Conservation (phyloP, 2,888 invertebrate species). For the Chymomyza caudatula region DNA sequence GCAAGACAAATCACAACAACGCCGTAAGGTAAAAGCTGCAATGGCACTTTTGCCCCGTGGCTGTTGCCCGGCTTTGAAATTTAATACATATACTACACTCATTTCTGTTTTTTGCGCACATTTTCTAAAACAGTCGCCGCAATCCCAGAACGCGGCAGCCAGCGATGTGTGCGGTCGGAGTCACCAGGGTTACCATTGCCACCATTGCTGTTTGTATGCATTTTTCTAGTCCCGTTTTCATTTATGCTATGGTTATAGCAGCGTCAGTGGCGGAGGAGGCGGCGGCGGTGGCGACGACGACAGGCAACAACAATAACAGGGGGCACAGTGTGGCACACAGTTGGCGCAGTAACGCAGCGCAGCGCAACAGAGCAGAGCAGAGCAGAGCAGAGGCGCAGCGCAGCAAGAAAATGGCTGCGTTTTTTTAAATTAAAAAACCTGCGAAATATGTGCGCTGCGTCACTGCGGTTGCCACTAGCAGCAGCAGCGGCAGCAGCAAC, state of each 20-base stretch:
- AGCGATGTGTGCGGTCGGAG: background rate
- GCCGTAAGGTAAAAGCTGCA: background rate
- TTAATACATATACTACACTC: no score
- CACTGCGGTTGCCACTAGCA: slow-evolving; percentile 30
- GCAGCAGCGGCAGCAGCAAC: slow-evolving; percentile 6
- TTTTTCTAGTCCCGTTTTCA: slow-evolving; percentile 56
- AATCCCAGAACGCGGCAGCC: slow-evolving; percentile 1
- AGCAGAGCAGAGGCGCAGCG: no score
- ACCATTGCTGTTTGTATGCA: slow-evolving; percentile 33
- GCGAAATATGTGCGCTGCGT: slow-evolving; percentile 39
- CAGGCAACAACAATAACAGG: slow-evolving; percentile 23
- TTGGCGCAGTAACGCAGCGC: background rate
- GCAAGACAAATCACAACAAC: background rate
- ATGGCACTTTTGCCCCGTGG: no score
- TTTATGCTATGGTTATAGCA: no score
- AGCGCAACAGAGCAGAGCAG: background rate
- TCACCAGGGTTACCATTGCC: background rate
- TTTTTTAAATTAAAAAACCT: slow-evolving; percentile 14
- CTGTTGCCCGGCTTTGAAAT: no score
- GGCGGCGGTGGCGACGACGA: slow-evolving; percentile 16
- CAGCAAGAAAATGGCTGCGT: slow-evolving; percentile 13
- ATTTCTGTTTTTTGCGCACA: background rate
- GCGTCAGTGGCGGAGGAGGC: slow-evolving; percentile 37
- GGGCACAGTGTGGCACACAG: background rate
- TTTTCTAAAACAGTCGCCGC: slow-evolving; percentile 3